Evolutionary conservation across 2,888 invertebrate species (phyloP).

Genomic region (Pomacea canaliculata): DNA sequence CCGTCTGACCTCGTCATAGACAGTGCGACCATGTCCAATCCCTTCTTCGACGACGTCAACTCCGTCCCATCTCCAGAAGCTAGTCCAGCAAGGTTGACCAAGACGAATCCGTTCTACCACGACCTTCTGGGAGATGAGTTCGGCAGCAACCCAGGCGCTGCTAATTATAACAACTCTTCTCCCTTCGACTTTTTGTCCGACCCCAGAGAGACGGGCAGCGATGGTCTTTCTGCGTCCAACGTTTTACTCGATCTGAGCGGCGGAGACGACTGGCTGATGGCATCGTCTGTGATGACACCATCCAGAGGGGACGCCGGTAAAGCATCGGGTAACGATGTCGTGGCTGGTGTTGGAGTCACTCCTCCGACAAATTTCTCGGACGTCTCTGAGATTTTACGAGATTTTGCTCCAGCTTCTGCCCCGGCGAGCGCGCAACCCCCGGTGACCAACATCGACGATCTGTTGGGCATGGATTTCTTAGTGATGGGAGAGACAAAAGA

Average conservation of each 20-base stretch:
- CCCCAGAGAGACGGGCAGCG: background rate
- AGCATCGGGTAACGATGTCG: background rate
- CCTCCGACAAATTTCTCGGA: conserved; percentile 57
- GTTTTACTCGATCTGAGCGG: conserved; percentile 10
- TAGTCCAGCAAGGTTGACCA: background rate
- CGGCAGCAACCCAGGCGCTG: background rate
- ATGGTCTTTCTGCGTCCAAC: background rate
- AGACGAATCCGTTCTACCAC: background rate
- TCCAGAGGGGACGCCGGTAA: no score
- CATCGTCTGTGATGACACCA: background rate
- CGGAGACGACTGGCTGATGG: background rate
- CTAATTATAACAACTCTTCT: background rate
- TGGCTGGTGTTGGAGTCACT: conserved; percentile 31
- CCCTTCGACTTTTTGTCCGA: conserved; percentile 6
- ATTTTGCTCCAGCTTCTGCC: background rate
- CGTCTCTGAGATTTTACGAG: conserved; percentile 5
- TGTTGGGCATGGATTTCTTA: conserved; percentile 35
- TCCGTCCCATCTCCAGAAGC: no score
- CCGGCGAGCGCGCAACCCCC: background rate
- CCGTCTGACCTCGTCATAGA: no score
- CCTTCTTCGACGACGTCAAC: background rate
- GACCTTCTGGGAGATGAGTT: background rate
- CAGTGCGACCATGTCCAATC: conserved; percentile 6
- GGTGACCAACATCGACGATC: conserved; percentile 54
- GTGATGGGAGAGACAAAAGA: background rate